Evolutionary conservation across 2,113 vertebrate genomes (phyloP).

Genomic region (Pontoporia blainvillei): DNA sequence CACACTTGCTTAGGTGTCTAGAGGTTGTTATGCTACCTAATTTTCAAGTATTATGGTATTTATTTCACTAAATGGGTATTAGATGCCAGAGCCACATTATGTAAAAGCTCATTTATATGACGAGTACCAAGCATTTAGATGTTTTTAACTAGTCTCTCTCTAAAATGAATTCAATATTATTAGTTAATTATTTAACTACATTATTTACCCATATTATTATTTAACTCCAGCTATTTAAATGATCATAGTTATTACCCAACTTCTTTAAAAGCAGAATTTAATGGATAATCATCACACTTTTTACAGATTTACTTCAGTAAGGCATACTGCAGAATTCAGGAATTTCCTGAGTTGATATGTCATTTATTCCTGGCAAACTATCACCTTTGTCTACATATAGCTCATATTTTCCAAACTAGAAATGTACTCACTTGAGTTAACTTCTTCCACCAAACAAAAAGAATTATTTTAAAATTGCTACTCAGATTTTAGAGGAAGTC

Average conservation of each 20-base stretch:
- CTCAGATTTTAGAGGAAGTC: background rate
- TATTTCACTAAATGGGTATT: background rate
- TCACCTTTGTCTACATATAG: conserved; percentile 70
- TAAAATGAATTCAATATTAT: conserved; percentile 8
- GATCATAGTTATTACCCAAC: background rate
- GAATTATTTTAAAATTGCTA: background rate
- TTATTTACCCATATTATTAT: background rate
- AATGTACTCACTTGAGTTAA: conserved; percentile 31
- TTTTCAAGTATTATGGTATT: conserved; percentile 7
- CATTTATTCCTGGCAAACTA: conserved; percentile 76
- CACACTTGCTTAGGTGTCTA: background rate
- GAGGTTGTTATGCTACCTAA: background rate
- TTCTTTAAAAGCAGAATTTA: conserved; percentile 58
- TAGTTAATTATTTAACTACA: background rate
- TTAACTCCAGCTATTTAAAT: conserved; percentile 5
- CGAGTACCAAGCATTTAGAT: background rate
- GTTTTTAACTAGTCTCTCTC: background rate
- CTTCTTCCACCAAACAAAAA: conserved; percentile 3
- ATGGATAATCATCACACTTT: conserved; percentile 61
- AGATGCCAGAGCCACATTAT: background rate
- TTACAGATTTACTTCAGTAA: conserved; percentile 68
- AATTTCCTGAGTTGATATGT: conserved; percentile 75
- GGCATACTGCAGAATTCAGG: conserved; percentile 59
- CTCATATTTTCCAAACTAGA: conserved; percentile 71
- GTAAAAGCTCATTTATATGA: background rate